Evolutionary conservation across 2,797 vertebrate species (phyloP).

Genomic region (Hydrolagus colliei): DNA sequence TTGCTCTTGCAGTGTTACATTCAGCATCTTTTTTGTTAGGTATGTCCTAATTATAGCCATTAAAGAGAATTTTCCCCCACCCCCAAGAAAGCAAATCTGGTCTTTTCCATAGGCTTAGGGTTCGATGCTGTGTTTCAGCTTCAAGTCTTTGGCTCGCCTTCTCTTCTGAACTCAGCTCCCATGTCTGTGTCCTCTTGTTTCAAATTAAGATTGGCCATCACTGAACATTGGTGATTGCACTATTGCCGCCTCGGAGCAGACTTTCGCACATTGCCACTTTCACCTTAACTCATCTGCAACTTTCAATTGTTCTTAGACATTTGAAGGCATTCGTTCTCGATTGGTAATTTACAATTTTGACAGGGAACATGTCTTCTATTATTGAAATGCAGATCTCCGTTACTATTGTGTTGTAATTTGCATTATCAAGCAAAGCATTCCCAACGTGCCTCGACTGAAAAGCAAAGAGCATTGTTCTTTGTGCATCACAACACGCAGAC

Average conservation of each 20-base stretch:
- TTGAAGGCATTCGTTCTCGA: slow-evolving; percentile 3
- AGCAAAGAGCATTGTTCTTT: slow-evolving; percentile 24
- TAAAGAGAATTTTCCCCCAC: slow-evolving; percentile 29
- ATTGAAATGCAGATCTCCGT: slow-evolving; percentile 12
- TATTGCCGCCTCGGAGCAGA: too few relatives aligned
- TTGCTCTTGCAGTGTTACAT: slow-evolving; percentile 36
- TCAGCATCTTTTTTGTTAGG: slow-evolving; percentile 41
- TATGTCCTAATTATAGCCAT: slow-evolving; percentile 39
- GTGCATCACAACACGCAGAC: slow-evolving; percentile 15
- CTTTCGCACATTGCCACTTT: background rate
- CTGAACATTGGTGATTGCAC: background rate
- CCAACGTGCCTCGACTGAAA: slow-evolving; percentile 14
- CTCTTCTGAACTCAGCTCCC: background rate
- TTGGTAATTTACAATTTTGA: slow-evolving; percentile 29
- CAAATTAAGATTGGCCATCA: background rate
- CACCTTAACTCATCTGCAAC: slow-evolving; percentile 21
- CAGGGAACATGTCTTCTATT: slow-evolving; percentile 15
- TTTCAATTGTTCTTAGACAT: background rate
- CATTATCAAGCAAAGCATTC: slow-evolving; percentile 24
- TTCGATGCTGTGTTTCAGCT: background rate
- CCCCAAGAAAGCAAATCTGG: background rate
- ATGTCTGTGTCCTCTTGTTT: background rate
- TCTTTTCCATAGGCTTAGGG: too few relatives aligned
- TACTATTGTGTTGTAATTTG: slow-evolving; percentile 13
- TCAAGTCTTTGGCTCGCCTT: background rate